A percentile compares a stretch with the other conserved stretches of the same genome.
Conservation (phyloP, 2,797 vertebrate genomes). For the Holocentrus rufus region DNA sequence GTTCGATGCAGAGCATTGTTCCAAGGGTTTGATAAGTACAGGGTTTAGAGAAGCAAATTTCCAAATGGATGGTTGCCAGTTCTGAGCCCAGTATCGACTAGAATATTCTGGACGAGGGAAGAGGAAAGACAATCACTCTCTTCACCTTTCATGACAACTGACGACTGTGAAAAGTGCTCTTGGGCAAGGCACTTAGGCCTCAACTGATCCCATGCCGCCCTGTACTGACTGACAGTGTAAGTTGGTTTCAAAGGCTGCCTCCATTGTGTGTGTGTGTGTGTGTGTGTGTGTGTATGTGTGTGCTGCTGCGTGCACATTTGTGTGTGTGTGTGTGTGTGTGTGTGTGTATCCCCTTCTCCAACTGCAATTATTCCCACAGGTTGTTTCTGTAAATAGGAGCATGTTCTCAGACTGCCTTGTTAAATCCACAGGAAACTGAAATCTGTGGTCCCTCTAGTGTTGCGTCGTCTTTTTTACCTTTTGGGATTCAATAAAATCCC, state of each 20-base stretch:
- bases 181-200: too few species aligned
- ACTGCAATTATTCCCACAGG: slow-evolving; percentile 55
- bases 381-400: slow-evolving; percentile 58
- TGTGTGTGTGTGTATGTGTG: neutral
- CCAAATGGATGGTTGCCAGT: slow-evolving; percentile 50
- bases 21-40: too few species aligned
- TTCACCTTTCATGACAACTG: too few species aligned
- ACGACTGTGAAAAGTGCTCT: slow-evolving; percentile 42
- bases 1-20: too few species aligned
- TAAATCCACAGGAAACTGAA: slow-evolving; percentile 1
- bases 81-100: slow-evolving; percentile 40
- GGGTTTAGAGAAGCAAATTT: too few species aligned
- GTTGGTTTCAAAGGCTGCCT: slow-evolving; percentile 44
- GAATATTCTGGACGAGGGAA: slow-evolving; percentile 31
- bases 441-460: too few species aligned
- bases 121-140: slow-evolving; percentile 29
- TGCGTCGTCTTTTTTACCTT: too few species aligned
- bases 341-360: slow-evolving; percentile 45
- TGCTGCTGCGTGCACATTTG: too few species aligned
- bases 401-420: slow-evolving; percentile 45
- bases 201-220: slow-evolving; percentile 48
- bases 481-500: too few species aligned
- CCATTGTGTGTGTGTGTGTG: too few species aligned
- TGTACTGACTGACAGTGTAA: slow-evolving; percentile 60
- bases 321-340: slow-evolving; percentile 12